Percentiles rank a stretch among this genome's conserved stretches.
Evolutionary conservation across 2,797 vertebrate genomes (phyloP).

Genomic region (Gadopsis marmoratus): DNA sequence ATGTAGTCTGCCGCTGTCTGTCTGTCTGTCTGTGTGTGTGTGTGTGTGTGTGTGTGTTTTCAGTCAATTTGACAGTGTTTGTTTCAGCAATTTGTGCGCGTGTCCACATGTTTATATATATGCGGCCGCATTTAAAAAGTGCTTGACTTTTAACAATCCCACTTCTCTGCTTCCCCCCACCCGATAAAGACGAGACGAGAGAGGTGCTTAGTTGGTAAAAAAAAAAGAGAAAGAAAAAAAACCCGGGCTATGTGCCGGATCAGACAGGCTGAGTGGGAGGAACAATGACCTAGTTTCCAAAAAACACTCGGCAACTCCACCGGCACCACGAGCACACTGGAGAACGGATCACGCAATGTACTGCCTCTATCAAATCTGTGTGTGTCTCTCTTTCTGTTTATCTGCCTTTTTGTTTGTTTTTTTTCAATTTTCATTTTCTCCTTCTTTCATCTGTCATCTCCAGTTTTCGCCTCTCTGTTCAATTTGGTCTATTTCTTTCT

Average conservation of each 20-base stretch:
- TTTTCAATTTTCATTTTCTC: constrained; percentile 14
- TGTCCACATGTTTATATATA: neutral
- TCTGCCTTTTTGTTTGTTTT: constrained; percentile 41
- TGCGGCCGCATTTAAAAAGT: constrained; percentile 45
- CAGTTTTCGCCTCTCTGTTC: constrained; percentile 40
- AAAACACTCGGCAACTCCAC: constrained; percentile 76
- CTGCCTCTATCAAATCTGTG: constrained; percentile 65
- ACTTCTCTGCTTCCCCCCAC: constrained; percentile 20
- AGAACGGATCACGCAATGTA: constrained; percentile 71
- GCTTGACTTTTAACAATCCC: constrained; percentile 62
- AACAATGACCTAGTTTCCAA: constrained; percentile 85
- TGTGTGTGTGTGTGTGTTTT: constrained; percentile 12
- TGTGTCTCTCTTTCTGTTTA: constrained; percentile 49
- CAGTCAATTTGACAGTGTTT: constrained; percentile 5
- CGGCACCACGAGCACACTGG: constrained; percentile 59
- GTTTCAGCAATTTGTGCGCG: constrained; percentile 4
- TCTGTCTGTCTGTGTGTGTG: constrained; percentile 8
- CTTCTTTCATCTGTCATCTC: constrained; percentile 45
- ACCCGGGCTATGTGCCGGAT: constrained; percentile 68
- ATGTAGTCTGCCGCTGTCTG: constrained; percentile 38
- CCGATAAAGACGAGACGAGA: constrained; percentile 57
- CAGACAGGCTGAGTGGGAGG: constrained; percentile 82
- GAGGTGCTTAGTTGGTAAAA: constrained; percentile 66
- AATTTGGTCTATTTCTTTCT: constrained; percentile 30
- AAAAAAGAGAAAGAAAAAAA: constrained; percentile 40